A percentile compares a stretch with the other conserved stretches of the same genome.
Conservation (phyloP, 2,888 invertebrate genomes). For the Sussaba pulchella region DNA sequence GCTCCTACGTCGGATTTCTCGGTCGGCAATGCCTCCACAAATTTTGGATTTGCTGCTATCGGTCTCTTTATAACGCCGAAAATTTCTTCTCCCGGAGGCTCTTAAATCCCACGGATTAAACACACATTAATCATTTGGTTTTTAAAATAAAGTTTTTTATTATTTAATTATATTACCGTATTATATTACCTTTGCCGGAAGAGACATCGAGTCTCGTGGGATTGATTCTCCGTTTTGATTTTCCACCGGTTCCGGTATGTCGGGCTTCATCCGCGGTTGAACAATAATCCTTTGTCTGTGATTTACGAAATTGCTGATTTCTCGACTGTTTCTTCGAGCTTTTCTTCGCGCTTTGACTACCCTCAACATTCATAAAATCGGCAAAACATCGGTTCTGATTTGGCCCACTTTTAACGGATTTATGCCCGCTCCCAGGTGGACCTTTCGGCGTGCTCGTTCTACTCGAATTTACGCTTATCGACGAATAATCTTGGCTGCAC, state of each 20-base stretch:
- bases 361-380: constrained; percentile 74
- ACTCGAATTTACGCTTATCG: constrained; percentile 50
- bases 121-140: not conserved
- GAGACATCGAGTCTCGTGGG: constrained; percentile 75
- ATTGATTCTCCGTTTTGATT: constrained; percentile 74
- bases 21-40: constrained; percentile 72
- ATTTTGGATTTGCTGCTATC: constrained; percentile 74
- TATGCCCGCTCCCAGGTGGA: constrained; percentile 62
- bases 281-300: constrained; percentile 41
- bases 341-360: constrained; percentile 63
- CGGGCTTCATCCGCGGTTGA: not conserved
- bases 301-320: constrained; percentile 40
- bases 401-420: constrained; percentile 64
- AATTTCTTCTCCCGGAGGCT: constrained; percentile 67
- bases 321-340: constrained; percentile 63
- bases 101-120: constrained; percentile 59
- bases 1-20: constrained; percentile 72
- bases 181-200: constrained; percentile 70
- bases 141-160: not conserved
- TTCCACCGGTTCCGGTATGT: constrained; percentile 21
- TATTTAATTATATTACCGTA: not conserved
- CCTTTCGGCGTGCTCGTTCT: constrained; percentile 59
- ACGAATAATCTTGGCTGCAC: constrained; percentile 42
- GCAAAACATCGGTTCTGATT: constrained; percentile 71
- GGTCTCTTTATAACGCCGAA: constrained; percentile 76